Conservation (phyloP, 30 jellyfish, hydroid and myxozoan genomes). For the Aurelia sp. region DNA sequence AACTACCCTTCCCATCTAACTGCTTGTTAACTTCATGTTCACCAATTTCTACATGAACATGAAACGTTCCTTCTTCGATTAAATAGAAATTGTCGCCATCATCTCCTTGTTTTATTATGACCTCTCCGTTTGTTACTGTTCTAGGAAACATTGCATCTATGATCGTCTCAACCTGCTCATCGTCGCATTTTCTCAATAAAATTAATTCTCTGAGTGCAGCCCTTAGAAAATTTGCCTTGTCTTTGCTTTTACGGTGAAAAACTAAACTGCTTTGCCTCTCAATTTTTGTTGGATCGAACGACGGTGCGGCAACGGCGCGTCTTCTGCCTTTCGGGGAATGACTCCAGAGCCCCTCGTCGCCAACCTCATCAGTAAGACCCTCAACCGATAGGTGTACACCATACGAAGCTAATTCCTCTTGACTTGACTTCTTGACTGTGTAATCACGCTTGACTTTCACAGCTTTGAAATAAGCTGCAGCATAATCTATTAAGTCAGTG, state of each 20-base stretch:
- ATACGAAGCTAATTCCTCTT: conserved; percentile 7
- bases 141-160: conserved; percentile 83
- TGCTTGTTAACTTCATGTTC: conserved; percentile 57
- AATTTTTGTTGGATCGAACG: conserved; percentile 70
- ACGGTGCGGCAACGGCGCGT: conserved; percentile 93
- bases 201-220: conserved; percentile 67
- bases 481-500: conserved; percentile 57
- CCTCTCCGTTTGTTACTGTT: conserved; percentile 71
- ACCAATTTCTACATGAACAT: conserved; percentile 61
- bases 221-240: conserved; percentile 63
- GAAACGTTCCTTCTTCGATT: conserved; percentile 78
- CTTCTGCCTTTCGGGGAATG: conserved; percentile 87
- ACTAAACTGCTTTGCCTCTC: conserved; percentile 56
- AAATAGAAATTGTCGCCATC: conserved; percentile 95
- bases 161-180: conserved; percentile 49
- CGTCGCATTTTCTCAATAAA: conserved; percentile 68
- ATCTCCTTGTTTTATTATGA: conserved; percentile 86
- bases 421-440: conserved; percentile 11
- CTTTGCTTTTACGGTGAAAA: conserved; percentile 65
- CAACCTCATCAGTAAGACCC: not conserved
- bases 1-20: conserved; percentile 87
- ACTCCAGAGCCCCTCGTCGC: conserved; percentile 35
- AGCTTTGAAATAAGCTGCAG: conserved; percentile 54
- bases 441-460: conserved; percentile 15
- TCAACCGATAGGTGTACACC: conserved; percentile 27